Conservation (phyloP, 1,140 invertebrate genomes). For the Magallana ariakensis region DNA sequence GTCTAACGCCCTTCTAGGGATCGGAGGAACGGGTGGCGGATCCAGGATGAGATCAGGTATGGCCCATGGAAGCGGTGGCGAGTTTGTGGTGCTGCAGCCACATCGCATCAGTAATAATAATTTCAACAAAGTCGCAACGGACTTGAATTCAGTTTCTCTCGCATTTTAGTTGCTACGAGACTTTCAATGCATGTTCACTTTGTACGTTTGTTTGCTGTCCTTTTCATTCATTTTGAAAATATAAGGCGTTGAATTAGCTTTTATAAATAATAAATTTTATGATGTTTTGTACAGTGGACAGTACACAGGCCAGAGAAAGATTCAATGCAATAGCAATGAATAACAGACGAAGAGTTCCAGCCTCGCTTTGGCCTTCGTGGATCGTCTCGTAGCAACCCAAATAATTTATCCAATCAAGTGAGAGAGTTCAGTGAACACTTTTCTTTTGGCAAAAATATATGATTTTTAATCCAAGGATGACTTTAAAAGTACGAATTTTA, state of each 20-base stretch:
- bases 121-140: not conserved
- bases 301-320: conserved; percentile 14
- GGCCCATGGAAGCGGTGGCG: conserved; percentile 2
- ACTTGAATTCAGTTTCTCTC: conserved; percentile 10
- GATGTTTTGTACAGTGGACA: conserved; percentile 36
- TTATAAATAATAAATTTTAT: conserved; percentile 1
- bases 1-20: conserved; percentile 9
- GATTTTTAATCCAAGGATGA: too few species aligned
- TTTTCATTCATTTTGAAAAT: too few species aligned
- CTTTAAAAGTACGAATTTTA: too few species aligned
- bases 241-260: too few species aligned
- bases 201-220: not conserved
- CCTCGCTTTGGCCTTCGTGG: conserved; percentile 22
- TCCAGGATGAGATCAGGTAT: conserved; percentile 31
- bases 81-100: not conserved
- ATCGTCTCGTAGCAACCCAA: conserved; percentile 34
- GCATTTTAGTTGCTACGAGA: conserved; percentile 35
- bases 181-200: not conserved
- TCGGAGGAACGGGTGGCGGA: not conserved
- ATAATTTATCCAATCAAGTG: not conserved
- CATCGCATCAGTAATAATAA: conserved; percentile 1
- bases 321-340: conserved; percentile 28
- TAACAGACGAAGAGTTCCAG: conserved; percentile 30
- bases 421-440: not conserved
- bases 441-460: too few species aligned